Base-by-base conservation (phyloP, 2,113 vertebrate genomes). In the Tenrec ecaudatus region DNA sequence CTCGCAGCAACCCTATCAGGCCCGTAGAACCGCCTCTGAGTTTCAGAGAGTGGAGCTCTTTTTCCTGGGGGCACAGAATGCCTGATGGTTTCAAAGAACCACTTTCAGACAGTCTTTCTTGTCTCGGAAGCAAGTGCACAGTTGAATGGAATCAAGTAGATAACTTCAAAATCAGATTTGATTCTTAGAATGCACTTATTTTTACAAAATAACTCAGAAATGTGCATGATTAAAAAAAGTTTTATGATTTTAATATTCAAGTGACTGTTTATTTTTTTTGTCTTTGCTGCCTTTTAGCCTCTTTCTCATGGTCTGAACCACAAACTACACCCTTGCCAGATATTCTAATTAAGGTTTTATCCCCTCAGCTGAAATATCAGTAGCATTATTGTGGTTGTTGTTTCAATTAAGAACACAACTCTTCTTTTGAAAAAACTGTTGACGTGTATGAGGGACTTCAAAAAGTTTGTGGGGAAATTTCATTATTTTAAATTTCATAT, bases 251-350 rank as follows among this genome's bases (percentile, higher is more conserved):
- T 77, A 87, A 43, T 10, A 43, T 71, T 81, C 3, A 43, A 66
- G 33, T 69, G 58, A 0, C 27, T 33, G 0, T 88, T 90, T 88
- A 71, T 77, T 81, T 53, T 93, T 80, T 90, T 10, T 58, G 82
- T 22, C 53, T 33, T 84, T 91, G 6, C 9, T 14, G 4, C 40
- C 77, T 16, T 23, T 40, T 71, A 17, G 78, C 10, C 62, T 94
- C 91, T 82, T 92, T 96, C 91, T 94, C 92, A 91, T 96, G 86
- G 94, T 90, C n/a, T 19, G 86, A 76, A 93, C 75, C 47, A 53
- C 12, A 78, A 88, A 92, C 66, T 88, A 31, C 94, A 96, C 16
- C 36, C 15, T 93, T 82, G 64, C 36, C 64, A 10, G 47, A 53
- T 5, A 53, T 53, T 53, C 47, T 53, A 53, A 53, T 53, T 53